phyloP scores from a whole-genome alignment of 2,888 invertebrate genomes.

The Eudasyphora cyanicolor region DNA sequence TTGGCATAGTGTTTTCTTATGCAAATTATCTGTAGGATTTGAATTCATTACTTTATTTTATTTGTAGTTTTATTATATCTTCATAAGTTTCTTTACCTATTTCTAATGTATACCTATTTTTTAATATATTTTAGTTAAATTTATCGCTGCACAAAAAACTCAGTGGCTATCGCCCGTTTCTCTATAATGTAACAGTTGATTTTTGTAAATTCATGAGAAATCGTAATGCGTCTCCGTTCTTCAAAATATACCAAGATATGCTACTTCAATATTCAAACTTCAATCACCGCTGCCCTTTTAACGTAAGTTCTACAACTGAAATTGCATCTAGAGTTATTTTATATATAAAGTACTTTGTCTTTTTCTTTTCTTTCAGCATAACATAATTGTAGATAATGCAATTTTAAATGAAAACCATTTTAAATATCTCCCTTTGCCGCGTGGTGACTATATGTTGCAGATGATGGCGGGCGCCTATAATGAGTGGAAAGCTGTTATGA shows the following conservation, averaged over 20 bases:
- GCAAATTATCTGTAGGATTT: too few species aligned
- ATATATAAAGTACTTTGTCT: too few species aligned
- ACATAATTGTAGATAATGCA: conserved; percentile 43
- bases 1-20: too few species aligned
- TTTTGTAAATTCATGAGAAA: conserved; percentile 25
- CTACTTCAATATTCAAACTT: not conserved
- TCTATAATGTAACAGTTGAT: conserved; percentile 35
- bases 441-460: conserved; percentile 46
- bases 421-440: conserved; percentile 38
- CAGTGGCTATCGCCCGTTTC: conserved; percentile 25
- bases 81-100: too few species aligned
- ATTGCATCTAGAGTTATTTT: not conserved
- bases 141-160: not conserved
- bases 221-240: not conserved
- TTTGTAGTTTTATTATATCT: too few species aligned
- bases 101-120: too few species aligned
- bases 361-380: conserved; percentile 54
- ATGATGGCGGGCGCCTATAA: conserved; percentile 41
- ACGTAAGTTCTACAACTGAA: too few species aligned
- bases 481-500: conserved; percentile 48
- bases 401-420: conserved; percentile 24
- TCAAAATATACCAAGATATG: not conserved
- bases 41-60: too few species aligned
- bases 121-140: conserved; percentile 8
- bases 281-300: conserved; percentile 4